These are phyloP conservation scores for Plutomurus gul DNA, from an alignment of 1,140 invertebrate species.

Conservation along the genomic window DNA sequence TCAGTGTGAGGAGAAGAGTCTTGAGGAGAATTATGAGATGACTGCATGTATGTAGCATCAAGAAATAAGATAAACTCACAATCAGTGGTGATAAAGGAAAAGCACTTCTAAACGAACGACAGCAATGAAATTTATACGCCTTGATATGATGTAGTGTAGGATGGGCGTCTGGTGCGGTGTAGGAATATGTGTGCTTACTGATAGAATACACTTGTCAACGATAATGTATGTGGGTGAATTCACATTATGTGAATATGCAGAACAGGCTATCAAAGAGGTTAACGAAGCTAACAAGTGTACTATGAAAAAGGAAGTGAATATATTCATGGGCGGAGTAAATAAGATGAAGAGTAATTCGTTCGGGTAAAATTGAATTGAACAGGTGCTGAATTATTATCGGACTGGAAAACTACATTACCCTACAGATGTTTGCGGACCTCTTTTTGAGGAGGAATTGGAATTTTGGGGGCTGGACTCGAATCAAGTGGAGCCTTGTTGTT, in stretches of 20 bases:
- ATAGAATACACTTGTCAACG: too few relatives aligned
- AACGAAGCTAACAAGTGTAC: neutral
- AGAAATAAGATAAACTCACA: neutral
- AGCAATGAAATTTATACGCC: slow-evolving; percentile 2
- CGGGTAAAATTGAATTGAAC: slow-evolving; percentile 3
- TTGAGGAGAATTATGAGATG: neutral
- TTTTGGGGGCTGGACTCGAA: slow-evolving; percentile 80
- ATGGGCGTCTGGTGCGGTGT: too few relatives aligned
- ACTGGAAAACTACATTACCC: slow-evolving; percentile 84
- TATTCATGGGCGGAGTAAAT: neutral
- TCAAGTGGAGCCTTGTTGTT: slow-evolving; percentile 88
- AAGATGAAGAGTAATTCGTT: neutral
- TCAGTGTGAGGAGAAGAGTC: neutral
- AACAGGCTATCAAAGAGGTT: too few relatives aligned
- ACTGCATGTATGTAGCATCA: neutral
- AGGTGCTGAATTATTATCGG: slow-evolving; percentile 56
- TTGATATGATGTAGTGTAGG: neutral
- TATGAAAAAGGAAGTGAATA: neutral
- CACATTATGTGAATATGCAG: too few relatives aligned
- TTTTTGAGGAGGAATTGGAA: slow-evolving; percentile 82
- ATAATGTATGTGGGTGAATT: too few relatives aligned
- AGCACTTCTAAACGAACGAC: neutral
- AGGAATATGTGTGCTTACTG: too few relatives aligned
- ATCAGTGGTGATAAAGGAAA: neutral
- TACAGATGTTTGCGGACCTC: slow-evolving; percentile 80